Evolutionary conservation across 1,140 invertebrate genomes (phyloP), one percentile per base, ranked within the genome.

Genomic region (Drosophila lini): DNA sequence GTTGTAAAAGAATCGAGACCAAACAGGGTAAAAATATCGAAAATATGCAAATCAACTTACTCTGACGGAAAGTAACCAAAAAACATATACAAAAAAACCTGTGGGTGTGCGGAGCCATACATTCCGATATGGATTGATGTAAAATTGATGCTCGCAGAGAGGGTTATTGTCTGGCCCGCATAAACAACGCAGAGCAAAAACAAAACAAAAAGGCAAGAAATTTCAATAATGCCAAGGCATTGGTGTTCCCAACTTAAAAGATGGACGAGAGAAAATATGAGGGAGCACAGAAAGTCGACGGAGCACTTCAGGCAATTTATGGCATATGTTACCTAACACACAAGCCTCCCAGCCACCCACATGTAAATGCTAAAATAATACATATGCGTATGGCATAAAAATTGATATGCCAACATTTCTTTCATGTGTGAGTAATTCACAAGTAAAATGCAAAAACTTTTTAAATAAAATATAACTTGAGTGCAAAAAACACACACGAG

Each of bases 291-390:
- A 63, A 83, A 80, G 83, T 78, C 78, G 57, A 63, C 61, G 57
- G 80, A 69, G 83, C 80, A 85, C 82, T 88, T 83, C 84, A 55
- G 80, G 80, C 83, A 88, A 88, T 89, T 88, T 88, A 88, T 88
- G 83, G 83, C 83, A 88, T 88, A 89, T 88, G 83, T 89, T 89
- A 89, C 83, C 80, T 67, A 79, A 79, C 75, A 79, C 60, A 78
- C 62, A 63, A 44, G 38, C 57, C 47, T 47, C 50, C 19, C 42
- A 47, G 6, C 19, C 40, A 25, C 47, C 50, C 48, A 63, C 31
- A 63, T 88, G 84, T 86, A 88, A 88, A 88, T 88, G 83, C 68
- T 80, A 71, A 88, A 88, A 88, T 88, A 88, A 88, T 88, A 88
- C 76, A 78, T 80, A 81, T 88, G 84, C 84, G 80, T 83, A 74